Evolutionary conservation across 2,797 vertebrate species (phyloP).

Genomic region (Harpagifer antarcticus): DNA sequence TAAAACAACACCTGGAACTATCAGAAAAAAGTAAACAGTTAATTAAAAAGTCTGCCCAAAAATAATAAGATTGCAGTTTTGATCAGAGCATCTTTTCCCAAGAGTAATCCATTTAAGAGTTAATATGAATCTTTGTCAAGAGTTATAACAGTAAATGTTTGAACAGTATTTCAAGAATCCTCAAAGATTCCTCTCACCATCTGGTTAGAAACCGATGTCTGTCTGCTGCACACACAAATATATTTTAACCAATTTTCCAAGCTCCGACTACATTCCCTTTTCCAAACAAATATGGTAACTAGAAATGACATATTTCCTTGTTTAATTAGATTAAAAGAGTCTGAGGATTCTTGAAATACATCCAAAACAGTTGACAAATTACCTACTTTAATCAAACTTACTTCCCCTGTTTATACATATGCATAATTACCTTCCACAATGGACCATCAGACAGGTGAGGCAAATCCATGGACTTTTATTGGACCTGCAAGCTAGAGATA

Average conservation of each 20-base stretch:
- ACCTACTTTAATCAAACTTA: neutral
- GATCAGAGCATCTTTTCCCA: neutral
- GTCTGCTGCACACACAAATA: neutral
- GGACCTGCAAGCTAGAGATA: slow-evolving; percentile 93
- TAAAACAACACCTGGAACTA: slow-evolving; percentile 17
- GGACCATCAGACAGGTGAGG: slow-evolving; percentile 95
- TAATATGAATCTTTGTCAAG: too few species aligned
- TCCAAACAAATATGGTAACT: neutral
- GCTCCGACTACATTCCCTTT: neutral
- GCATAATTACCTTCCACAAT: slow-evolving; percentile 92
- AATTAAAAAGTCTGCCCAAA: neutral
- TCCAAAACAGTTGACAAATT: neutral
- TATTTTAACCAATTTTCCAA: neutral
- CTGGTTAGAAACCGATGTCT: neutral
- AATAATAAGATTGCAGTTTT: neutral
- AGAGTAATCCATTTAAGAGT: neutral
- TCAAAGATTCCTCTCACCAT: neutral
- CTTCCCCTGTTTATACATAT: neutral
- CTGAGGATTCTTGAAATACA: neutral
- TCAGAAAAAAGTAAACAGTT: neutral
- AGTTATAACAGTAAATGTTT: neutral
- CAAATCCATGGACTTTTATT: slow-evolving; percentile 99
- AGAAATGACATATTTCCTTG: neutral
- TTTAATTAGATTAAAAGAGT: neutral
- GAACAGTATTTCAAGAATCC: neutral